A percentile compares a stretch with the other conserved stretches of the same genome.
Evolutionary conservation across 2,113 vertebrate genomes (phyloP).

Genomic region (Equus przewalskii): DNA sequence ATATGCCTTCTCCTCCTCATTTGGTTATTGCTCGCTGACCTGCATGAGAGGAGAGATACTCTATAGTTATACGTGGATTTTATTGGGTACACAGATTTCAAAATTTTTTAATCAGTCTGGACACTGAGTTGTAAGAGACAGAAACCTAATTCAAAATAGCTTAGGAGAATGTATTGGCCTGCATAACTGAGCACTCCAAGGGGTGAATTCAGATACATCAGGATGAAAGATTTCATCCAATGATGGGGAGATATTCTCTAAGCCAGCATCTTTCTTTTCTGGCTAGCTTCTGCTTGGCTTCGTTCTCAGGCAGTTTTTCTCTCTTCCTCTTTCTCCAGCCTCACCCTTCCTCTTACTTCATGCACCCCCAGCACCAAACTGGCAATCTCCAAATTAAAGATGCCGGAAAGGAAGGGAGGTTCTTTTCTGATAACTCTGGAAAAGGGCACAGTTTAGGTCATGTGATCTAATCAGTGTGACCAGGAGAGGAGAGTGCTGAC

Average conservation of each 20-base stretch:
- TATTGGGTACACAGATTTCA: conserved; percentile 10
- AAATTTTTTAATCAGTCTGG: neutral
- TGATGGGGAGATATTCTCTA: neutral
- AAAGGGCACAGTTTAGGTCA: neutral
- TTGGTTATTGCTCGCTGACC: conserved; percentile 45
- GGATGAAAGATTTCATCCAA: neutral
- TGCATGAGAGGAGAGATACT: neutral
- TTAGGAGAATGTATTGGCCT: conserved; percentile 28
- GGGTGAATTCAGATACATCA: neutral
- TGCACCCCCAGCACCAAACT: neutral
- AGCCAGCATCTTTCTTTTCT: neutral
- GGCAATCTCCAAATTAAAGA: neutral
- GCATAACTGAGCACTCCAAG: neutral
- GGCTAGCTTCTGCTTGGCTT: neutral
- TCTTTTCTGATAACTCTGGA: neutral
- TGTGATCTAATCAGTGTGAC: neutral
- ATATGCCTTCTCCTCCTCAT: neutral
- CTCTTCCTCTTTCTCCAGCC: neutral
- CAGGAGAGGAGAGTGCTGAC: neutral
- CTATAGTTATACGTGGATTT: neutral
- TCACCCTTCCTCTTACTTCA: neutral
- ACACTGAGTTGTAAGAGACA: neutral
- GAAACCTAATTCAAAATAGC: conserved; percentile 1
- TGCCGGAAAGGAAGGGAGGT: neutral
- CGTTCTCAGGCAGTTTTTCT: neutral